phyloP scores from a whole-genome alignment of 1,140 invertebrate species.

The Aporrectodea caliginosa region DNA sequence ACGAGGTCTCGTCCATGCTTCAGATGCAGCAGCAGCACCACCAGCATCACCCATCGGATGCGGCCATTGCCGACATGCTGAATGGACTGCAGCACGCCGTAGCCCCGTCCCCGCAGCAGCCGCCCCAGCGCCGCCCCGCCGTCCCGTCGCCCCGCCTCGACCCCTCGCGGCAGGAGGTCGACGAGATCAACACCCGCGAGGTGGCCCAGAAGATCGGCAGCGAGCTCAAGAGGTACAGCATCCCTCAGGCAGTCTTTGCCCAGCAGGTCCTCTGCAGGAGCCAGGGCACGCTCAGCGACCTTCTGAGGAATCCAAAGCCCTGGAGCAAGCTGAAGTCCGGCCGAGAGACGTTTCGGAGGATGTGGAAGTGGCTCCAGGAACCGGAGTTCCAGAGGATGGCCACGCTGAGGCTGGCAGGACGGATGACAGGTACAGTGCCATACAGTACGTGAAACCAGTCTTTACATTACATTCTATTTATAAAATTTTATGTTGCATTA shows the following conservation, averaged over 20 bases:
- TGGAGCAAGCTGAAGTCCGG: constrained; percentile 99
- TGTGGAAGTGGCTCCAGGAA: constrained; percentile 99
- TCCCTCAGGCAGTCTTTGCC: constrained; percentile 98
- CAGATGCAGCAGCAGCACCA: constrained; percentile 45
- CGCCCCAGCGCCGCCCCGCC: constrained; percentile 34
- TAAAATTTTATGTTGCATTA: too few relatives aligned
- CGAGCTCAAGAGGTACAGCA: constrained; percentile 96
- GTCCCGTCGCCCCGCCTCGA: constrained; percentile 40
- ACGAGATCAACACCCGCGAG: constrained; percentile 99
- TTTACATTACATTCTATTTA: too few relatives aligned
- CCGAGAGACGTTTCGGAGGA: constrained; percentile 94
- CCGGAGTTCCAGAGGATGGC: constrained; percentile 99
- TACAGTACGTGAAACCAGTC: too few relatives aligned
- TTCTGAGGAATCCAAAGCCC: constrained; percentile 97
- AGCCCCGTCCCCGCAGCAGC: constrained; percentile 46
- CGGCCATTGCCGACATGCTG: not conserved
- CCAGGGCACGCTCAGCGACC: constrained; percentile 94
- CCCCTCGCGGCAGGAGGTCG: constrained; percentile 63
- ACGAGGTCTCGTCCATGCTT: not conserved
- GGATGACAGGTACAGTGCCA: not conserved
- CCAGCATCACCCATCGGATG: constrained; percentile 29
- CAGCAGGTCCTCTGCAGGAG: constrained; percentile 95
- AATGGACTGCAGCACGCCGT: not conserved
- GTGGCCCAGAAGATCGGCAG: constrained; percentile 95
- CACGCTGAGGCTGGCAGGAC: constrained; percentile 88